Evolutionary conservation across 2,888 invertebrate genomes (phyloP), one percentile per base, ranked within the genome.

Genomic region (Diarsia rubi): DNA sequence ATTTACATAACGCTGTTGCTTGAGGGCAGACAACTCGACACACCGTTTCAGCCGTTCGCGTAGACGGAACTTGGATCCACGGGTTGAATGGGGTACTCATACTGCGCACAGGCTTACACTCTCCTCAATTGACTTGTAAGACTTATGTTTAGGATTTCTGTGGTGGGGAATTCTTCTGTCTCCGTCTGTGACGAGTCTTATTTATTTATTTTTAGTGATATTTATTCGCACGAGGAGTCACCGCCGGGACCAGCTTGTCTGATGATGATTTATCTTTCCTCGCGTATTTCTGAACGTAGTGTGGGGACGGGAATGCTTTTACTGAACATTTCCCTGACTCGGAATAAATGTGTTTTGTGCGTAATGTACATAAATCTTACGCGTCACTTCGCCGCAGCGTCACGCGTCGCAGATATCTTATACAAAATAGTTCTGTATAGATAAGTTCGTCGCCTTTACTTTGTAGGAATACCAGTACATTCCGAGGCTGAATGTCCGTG

Each of bases 351-450:
- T 74, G 73, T 63, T 68, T 75, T 65, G 68, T 68, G 63, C 57
- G 80, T 75, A 69, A 68, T 70, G 52, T 68, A 71, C 79, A 75
- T 79, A 70, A 80, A 79, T 75, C 63, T 60, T 44, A 49, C 47
- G 66, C 59, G 80, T 79, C 75, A 63, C 59, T 54, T 62, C 45
- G 49, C 59, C 73, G 12, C 45, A 45, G 60, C 79, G 79, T 79
- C 75, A 67, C 80, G 47, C 75, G 67, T 68, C 75, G 45, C 66
- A 63, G 47, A 69, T 75, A 75, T 79, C 70, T 70, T 64, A n/a
- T 44, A 68, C 59, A 75, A 75, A 75, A 75, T 64, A 70, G 47
- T 80, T 60, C 6, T 21, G 5, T 70, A 37, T 67, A 45, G 31
- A 70, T 47, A 67, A 70, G 52, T 70, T 47, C 11, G 52, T 63